Evolutionary conservation across 30 jellyfish, hydroid and myxozoan genomes (phyloP).

Genomic region (Aurelia sp.): DNA sequence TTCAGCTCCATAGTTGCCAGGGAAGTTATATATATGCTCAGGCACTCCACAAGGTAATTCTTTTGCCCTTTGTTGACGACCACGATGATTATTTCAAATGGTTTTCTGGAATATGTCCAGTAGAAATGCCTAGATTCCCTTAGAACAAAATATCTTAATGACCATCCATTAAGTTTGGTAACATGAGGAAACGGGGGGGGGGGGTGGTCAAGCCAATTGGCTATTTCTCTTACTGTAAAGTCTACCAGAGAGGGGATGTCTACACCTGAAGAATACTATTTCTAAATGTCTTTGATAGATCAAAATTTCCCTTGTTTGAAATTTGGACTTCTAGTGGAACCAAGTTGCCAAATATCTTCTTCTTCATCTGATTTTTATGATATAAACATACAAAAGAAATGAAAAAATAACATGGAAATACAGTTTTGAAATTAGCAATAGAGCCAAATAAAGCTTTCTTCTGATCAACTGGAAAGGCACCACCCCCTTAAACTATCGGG

Average conservation of each 20-base stretch:
- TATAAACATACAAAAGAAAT: constrained; percentile 18
- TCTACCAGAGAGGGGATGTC: neutral
- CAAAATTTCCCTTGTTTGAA: constrained; percentile 17
- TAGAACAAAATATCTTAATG: too few relatives aligned
- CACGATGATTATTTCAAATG: too few relatives aligned
- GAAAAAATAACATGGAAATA: constrained; percentile 16
- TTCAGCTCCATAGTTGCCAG: too few relatives aligned
- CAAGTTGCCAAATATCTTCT: constrained; percentile 12
- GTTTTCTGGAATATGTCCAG: too few relatives aligned
- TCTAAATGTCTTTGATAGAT: constrained; percentile 21
- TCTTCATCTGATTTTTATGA: constrained; percentile 23
- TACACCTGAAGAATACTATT: constrained; percentile 2
- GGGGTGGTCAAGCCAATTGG: too few relatives aligned
- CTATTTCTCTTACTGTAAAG: neutral
- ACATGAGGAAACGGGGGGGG: too few relatives aligned
- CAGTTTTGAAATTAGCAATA: neutral
- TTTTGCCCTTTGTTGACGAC: too few relatives aligned
- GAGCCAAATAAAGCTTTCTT: neutral
- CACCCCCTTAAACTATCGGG: neutral
- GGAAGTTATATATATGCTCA: too few relatives aligned
- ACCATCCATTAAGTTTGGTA: too few relatives aligned
- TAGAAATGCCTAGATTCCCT: too few relatives aligned
- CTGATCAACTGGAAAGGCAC: too few relatives aligned
- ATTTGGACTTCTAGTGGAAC: constrained; percentile 6
- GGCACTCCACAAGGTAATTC: too few relatives aligned